Conservation (phyloP, 1,140 invertebrate species). For the Teleogryllus occipitalis region DNA sequence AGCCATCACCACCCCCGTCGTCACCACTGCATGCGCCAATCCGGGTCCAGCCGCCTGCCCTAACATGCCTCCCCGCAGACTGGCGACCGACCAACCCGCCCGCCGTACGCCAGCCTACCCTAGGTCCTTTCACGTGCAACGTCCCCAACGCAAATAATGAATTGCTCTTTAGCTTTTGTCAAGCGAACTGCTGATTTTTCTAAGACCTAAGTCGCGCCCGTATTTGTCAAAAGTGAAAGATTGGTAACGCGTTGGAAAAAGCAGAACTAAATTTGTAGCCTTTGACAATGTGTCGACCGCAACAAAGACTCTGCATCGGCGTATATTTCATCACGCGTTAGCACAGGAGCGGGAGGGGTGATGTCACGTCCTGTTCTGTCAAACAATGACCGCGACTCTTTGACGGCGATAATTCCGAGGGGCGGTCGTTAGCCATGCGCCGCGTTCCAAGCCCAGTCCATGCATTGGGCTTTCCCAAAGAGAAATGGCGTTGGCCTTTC, state of each 20-base stretch:
- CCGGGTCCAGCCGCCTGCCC: not conserved
- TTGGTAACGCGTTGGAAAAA: not conserved
- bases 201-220: not conserved
- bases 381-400: not conserved
- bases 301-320: not conserved
- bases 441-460: too few relatives aligned
- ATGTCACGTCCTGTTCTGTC: not conserved
- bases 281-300: not conserved
- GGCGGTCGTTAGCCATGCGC: too few relatives aligned
- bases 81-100: not conserved
- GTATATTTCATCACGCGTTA: not conserved
- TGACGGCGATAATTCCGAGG: not conserved
- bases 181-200: not conserved
- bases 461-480: too few relatives aligned
- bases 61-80: not conserved
- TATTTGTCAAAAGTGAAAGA: slow-evolving; percentile 1
- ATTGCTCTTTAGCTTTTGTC: not conserved
- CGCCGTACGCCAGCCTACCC: not conserved
- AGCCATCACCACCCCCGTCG: not conserved
- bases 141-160: not conserved
- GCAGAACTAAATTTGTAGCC: not conserved
- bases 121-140: not conserved
- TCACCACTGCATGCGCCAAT: not conserved
- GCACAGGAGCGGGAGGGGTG: not conserved
- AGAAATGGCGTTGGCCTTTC: too few relatives aligned